Percentiles rank a stretch among this genome's conserved stretches.
phyloP scores from a whole-genome alignment of 1,140 invertebrate genomes.

The Brachystomella parvula region DNA sequence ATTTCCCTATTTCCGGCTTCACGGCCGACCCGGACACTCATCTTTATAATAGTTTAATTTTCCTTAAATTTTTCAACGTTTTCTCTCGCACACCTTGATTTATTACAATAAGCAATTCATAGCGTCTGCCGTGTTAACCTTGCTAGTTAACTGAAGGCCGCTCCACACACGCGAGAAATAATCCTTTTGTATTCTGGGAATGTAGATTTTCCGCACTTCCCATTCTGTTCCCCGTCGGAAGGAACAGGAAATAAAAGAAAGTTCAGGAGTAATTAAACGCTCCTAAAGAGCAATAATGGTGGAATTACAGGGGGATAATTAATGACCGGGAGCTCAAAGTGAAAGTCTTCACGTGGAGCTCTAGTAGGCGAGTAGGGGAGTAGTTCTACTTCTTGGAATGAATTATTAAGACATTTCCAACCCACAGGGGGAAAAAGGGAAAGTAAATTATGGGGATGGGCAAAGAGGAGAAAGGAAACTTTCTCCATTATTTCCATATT shows the following conservation, averaged over 20 bases:
- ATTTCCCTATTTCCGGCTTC: no score
- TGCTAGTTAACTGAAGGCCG: no score
- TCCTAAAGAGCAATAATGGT: slow-evolving; percentile 11
- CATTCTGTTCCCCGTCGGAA: background rate
- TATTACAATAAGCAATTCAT: no score
- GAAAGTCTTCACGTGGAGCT: background rate
- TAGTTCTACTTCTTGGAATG: background rate
- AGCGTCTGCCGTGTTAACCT: no score
- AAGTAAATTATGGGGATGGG: background rate
- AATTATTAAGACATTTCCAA: slow-evolving; percentile 8
- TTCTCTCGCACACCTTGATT: no score
- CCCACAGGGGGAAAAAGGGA: slow-evolving; percentile 3
- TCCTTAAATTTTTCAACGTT: no score
- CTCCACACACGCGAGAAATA: background rate
- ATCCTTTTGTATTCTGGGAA: background rate
- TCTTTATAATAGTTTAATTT: background rate
- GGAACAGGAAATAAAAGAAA: background rate
- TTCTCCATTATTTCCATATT: slow-evolving; percentile 1
- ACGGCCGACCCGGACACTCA: background rate
- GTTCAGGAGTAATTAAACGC: background rate
- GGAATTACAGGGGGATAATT: background rate
- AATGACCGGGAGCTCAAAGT: no score
- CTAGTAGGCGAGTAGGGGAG: background rate
- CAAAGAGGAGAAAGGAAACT: background rate
- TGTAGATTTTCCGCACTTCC: background rate